phyloP scores from a whole-genome alignment of 2,888 invertebrate species.

The Synergus laeviventris region DNA sequence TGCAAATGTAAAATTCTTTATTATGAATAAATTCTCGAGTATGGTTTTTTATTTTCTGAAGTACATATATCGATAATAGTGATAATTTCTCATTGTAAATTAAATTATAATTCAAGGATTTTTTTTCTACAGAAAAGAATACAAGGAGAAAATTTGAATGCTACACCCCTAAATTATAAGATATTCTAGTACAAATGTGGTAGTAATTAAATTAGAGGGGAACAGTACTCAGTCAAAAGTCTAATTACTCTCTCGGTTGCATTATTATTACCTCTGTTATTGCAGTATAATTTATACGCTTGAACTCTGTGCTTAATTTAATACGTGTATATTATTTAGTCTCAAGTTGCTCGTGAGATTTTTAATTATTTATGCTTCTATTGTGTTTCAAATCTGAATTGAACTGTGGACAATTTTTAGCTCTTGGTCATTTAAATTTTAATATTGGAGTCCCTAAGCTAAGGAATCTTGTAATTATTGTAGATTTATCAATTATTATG shows the following conservation, averaged over 20 bases:
- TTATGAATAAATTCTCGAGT: no score
- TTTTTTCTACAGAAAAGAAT: background rate
- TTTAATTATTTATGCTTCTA: background rate
- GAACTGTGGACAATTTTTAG: slow-evolving; percentile 4
- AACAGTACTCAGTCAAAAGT: background rate
- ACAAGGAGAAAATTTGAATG: background rate
- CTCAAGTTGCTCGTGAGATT: background rate
- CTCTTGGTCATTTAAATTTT: background rate
- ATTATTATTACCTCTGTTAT: background rate
- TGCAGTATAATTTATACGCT: background rate
- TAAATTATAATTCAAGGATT: no score
- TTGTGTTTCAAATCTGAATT: background rate
- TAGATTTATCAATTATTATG: background rate
- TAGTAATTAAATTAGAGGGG: background rate
- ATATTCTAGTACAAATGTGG: background rate
- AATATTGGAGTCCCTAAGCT: background rate
- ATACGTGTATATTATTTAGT: background rate
- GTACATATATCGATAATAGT: no score
- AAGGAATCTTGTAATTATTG: background rate
- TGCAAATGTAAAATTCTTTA: background rate
- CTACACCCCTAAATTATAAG: background rate
- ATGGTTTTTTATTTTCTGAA: no score
- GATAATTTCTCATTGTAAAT: no score
- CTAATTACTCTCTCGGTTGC: background rate
- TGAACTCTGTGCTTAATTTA: background rate